These are phyloP conservation scores for Armadillidium nasatum DNA, from an alignment of 1,140 invertebrate genomes.

Conservation along the genomic window DNA sequence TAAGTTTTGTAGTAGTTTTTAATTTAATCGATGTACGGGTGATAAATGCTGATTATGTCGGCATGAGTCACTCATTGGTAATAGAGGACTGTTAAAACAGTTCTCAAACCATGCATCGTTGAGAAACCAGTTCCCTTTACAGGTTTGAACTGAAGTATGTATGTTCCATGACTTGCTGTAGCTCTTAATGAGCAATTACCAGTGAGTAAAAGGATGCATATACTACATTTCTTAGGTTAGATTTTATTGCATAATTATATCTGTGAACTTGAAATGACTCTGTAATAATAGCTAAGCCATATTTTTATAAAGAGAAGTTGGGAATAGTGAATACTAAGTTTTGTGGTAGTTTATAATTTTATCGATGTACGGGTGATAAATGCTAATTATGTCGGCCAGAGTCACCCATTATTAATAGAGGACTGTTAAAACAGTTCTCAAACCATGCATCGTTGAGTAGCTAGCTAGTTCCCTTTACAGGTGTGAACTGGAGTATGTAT, in stretches of 20 bases:
- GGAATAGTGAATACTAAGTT: too few relatives aligned
- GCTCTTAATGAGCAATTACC: too few relatives aligned
- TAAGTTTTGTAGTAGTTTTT: too few relatives aligned
- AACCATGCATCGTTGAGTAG: not conserved
- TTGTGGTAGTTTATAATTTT: too few relatives aligned
- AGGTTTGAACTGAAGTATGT: too few relatives aligned
- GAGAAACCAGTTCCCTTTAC: too few relatives aligned
- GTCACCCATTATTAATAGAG: not conserved
- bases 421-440: not conserved
- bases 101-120: not conserved
- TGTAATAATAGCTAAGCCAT: too few relatives aligned
- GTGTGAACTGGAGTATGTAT: slow-evolving; percentile 1
- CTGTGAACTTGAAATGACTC: too few relatives aligned
- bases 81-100: not conserved
- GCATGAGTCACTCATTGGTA: not conserved
- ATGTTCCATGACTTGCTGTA: not conserved
- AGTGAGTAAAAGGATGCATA: too few relatives aligned
- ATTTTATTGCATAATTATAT: too few relatives aligned
- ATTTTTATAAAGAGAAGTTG: too few relatives aligned
- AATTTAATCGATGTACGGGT: not conserved
- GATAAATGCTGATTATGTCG: not conserved
- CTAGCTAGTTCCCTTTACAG: not conserved
- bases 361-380: not conserved
- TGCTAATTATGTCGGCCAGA: not conserved
- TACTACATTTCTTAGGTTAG: too few relatives aligned